These are phyloP conservation scores for Lepus townsendii DNA, from an alignment of 2,797 vertebrate genomes.

Conservation along the genomic window DNA sequence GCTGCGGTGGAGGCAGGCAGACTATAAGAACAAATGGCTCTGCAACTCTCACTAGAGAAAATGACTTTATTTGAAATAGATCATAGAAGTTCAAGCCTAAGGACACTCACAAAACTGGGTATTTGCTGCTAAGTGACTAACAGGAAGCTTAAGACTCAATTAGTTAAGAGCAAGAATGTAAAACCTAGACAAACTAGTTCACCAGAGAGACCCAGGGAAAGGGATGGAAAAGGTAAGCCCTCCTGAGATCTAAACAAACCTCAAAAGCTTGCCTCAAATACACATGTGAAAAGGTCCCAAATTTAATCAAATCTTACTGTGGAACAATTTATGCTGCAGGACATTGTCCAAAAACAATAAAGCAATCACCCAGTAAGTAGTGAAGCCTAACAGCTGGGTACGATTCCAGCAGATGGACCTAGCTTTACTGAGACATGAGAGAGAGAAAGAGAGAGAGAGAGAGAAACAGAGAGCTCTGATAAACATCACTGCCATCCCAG, in stretches of 20 bases:
- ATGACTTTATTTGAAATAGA: not conserved
- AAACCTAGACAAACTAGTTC: conserved; percentile 34
- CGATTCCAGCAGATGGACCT: not conserved
- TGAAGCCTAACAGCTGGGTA: conserved; percentile 19
- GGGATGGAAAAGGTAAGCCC: not conserved
- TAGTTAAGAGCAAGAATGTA: conserved; percentile 24
- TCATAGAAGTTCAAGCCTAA: not conserved
- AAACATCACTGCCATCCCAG: not conserved
- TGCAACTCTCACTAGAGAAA: not conserved
- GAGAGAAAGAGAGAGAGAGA: not conserved
- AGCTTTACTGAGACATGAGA: conserved; percentile 4
- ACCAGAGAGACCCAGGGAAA: not conserved
- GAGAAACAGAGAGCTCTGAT: not conserved
- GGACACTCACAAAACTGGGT: conserved; percentile 30
- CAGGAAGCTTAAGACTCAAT: not conserved
- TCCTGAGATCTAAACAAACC: conserved; percentile 27
- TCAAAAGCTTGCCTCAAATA: conserved; percentile 28
- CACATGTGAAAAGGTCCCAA: not conserved
- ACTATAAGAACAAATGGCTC: not conserved
- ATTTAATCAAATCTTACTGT: conserved; percentile 52
- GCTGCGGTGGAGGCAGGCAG: not conserved
- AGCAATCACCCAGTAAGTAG: not conserved
- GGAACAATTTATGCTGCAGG: conserved; percentile 33
- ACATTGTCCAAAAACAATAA: conserved; percentile 49
- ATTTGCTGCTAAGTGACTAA: conserved; percentile 34